These are phyloP conservation scores for Stomatorhinus walkeri DNA, from an alignment of 2,797 vertebrate genomes.

Conservation along the genomic window DNA sequence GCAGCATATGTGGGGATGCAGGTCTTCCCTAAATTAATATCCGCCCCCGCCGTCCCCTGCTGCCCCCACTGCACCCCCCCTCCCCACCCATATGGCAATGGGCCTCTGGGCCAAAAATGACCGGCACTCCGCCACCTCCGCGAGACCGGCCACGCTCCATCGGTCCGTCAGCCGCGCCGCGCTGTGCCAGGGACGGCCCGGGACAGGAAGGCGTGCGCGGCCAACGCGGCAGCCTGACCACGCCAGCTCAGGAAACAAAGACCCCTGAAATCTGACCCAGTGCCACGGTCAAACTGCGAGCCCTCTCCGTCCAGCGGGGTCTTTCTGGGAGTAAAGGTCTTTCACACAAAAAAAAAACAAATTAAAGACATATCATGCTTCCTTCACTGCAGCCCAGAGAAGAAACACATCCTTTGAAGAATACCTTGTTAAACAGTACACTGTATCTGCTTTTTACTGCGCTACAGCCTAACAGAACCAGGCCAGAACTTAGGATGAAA, in stretches of 20 bases:
- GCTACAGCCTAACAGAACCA: neutral
- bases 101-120: slow-evolving; percentile 64
- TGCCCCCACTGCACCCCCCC: slow-evolving; percentile 51
- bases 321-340: neutral
- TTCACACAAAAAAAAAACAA: neutral
- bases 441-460: neutral
- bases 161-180: slow-evolving; percentile 4
- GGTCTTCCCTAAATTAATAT: slow-evolving; percentile 18
- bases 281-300: neutral
- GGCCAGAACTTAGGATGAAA: neutral
- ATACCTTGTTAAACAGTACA: neutral
- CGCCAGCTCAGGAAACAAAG: neutral
- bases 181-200: slow-evolving; percentile 2
- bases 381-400: neutral
- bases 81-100: slow-evolving; percentile 62
- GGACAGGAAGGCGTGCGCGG: neutral
- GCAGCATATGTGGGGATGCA: neutral
- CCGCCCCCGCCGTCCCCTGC: slow-evolving; percentile 43
- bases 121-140: slow-evolving; percentile 52
- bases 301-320: neutral
- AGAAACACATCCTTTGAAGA: neutral
- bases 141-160: neutral
- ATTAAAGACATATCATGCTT: neutral
- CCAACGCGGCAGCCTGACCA: neutral
- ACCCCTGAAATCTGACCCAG: neutral